Evolutionary conservation across 2,797 vertebrate genomes (phyloP).

Genomic region (Pelochelys cantorii): DNA sequence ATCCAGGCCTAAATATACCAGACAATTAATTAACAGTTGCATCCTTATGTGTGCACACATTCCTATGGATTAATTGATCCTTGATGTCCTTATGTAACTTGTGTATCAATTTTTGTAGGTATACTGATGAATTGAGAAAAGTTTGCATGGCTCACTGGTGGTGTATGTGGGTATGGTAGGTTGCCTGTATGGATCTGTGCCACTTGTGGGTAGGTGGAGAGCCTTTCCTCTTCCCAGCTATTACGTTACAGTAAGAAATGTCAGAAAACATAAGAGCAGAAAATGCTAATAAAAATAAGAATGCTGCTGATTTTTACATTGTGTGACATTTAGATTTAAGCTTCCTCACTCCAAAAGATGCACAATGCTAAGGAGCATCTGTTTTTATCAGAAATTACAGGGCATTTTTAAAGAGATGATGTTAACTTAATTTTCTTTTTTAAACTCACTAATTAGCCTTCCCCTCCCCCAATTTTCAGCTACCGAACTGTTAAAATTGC

Average conservation of each 20-base stretch:
- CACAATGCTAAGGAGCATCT: not conserved
- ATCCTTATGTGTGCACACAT: not conserved
- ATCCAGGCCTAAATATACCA: constrained; percentile 37
- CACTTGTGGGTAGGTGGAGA: not conserved
- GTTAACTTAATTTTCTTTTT: not conserved
- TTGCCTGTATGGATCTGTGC: not conserved
- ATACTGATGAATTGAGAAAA: not conserved
- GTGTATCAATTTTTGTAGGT: not conserved
- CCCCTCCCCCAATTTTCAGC: not conserved
- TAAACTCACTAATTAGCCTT: not conserved
- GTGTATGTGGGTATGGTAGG: not conserved
- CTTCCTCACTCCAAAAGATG: not conserved
- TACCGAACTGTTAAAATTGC: not conserved
- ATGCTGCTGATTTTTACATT: not conserved
- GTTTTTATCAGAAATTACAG: not conserved
- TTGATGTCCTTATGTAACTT: not conserved
- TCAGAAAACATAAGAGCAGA: not conserved
- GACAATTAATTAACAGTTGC: not conserved
- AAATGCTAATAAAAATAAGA: not conserved
- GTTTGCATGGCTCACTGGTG: not conserved
- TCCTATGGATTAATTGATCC: not conserved
- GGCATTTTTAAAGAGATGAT: not conserved
- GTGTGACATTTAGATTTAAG: not conserved
- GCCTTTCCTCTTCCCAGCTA: not conserved
- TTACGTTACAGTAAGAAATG: not conserved